Conservation (phyloP, 1,140 invertebrate genomes). For the Neuroterus valhalla region DNA sequence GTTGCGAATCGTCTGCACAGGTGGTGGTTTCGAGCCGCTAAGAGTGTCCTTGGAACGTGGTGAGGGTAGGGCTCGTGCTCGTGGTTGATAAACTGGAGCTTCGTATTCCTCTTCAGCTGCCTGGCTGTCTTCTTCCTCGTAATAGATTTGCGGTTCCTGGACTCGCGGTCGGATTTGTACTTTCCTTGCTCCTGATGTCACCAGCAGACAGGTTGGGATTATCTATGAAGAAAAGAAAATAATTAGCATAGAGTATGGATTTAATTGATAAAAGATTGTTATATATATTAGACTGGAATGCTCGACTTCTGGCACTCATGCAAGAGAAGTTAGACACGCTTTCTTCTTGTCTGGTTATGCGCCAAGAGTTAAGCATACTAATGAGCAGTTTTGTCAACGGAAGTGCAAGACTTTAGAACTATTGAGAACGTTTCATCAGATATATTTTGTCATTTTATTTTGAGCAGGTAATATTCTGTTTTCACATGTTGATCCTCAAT, state of each 20-base stretch:
- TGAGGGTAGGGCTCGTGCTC: conserved; percentile 66
- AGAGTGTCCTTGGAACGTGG: conserved; percentile 74
- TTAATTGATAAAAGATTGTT: neutral
- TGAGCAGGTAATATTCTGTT: too few relatives aligned
- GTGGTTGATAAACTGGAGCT: conserved; percentile 66
- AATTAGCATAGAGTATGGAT: neutral
- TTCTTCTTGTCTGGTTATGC: conserved; percentile 1
- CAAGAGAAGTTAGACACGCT: neutral
- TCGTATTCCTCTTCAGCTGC: conserved; percentile 62
- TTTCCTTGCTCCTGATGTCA: conserved; percentile 62
- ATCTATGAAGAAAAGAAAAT: conserved; percentile 57
- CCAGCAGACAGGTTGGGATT: conserved; percentile 66
- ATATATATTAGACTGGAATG: neutral
- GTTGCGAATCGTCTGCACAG: conserved; percentile 86
- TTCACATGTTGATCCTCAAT: too few relatives aligned
- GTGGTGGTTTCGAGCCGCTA: conserved; percentile 80
- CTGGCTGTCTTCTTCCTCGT: conserved; percentile 69
- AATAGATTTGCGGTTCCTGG: conserved; percentile 66
- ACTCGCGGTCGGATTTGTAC: conserved; percentile 65
- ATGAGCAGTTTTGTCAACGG: conserved; percentile 1
- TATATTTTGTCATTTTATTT: too few relatives aligned
- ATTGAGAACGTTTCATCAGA: too few relatives aligned
- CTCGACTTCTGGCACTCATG: neutral
- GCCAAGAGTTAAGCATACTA: neutral
- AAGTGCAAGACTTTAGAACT: neutral